A percentile compares a stretch with the other conserved stretches of the same genome.
These are phyloP conservation scores for Henicopernis longicauda DNA, from an alignment of 2,113 vertebrate genomes.

Conservation along the genomic window DNA sequence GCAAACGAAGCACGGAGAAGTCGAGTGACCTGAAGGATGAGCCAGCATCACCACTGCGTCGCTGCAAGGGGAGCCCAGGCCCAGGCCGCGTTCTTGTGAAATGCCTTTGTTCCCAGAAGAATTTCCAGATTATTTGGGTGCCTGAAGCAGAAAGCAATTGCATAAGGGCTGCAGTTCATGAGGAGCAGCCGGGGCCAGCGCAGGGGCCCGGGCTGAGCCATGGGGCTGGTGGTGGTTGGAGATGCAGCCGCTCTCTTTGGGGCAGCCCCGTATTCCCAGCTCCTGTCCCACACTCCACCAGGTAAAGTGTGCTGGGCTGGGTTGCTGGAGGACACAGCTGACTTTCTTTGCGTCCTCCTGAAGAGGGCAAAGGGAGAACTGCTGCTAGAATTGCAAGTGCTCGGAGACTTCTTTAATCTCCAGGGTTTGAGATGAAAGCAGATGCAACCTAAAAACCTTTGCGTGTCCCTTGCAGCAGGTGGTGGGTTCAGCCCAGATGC, in stretches of 20 bases:
- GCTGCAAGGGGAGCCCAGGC: neutral
- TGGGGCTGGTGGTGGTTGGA: neutral
- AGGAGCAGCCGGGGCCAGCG: neutral
- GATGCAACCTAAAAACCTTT: fast-evolving
- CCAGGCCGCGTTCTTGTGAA: neutral
- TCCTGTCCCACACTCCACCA: neutral
- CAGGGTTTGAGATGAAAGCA: neutral
- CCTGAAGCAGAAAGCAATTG: neutral
- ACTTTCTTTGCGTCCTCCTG: neutral
- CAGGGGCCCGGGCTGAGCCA: neutral
- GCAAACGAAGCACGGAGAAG: fast-evolving
- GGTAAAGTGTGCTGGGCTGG: neutral
- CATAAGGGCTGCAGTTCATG: fast-evolving
- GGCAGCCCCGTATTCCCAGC: neutral
- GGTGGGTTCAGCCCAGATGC: neutral
- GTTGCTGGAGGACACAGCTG: neutral
- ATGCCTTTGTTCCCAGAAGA: neutral
- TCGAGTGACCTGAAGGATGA: neutral
- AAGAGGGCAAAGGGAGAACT: neutral
- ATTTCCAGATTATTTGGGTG: neutral
- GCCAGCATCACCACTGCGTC: too few relatives aligned
- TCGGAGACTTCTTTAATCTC: neutral
- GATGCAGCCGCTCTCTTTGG: neutral
- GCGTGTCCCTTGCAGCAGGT: neutral
- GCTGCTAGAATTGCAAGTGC: neutral